Base-by-base conservation (phyloP, 2,888 invertebrate genomes). In the Clitarchus hookeri region DNA sequence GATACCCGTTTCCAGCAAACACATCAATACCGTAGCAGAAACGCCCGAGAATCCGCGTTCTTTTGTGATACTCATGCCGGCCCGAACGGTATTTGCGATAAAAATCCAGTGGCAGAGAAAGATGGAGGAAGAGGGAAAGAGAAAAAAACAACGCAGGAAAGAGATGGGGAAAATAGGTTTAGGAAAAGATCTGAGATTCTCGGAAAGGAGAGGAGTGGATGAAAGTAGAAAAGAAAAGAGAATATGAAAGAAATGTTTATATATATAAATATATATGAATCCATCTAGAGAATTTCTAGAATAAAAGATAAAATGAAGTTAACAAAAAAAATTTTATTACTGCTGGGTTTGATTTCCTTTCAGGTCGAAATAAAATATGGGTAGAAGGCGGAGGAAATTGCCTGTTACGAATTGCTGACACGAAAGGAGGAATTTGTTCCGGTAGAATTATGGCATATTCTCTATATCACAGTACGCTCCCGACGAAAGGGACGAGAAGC, bases 341-440 rank as follows among this genome's bases (percentile, higher is more conserved):
- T 11, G 65, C 65, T n/a, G n/a, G 65, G 65, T 65, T 65, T 65
- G 65, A 65, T 65, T 65, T 65, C 19, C 65, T 65, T 65, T 65
- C 65, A 65, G n/a, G 19, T 65, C 65, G 65, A n/a, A 65, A 65
- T 65, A n/a, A 19, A 65, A 65, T 65, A 65, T 11, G 65, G 16
- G 23, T 6, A 11, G 65, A 65, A 65, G 65, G 65, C 23, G n/a
- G 23, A 65, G 23, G n/a, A 19, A 65, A 65, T 65, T n/a, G 65
- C 65, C 65, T 65, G 65, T 65, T 65, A 65, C 65, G 65, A 65
- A 65, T 65, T n/a, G 65, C 65, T 65, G 65, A 65, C 65, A 65
- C 65, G 65, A 65, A 23, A 23, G 65, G n/a, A 23, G 65, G 65
- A n/a, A 65, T 65, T 65, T 65, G 65, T 65, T n/a, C 19, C 19